Percentiles rank a stretch among this genome's conserved stretches.
These are phyloP conservation scores for Archivesica marissinica DNA, from an alignment of 1,140 invertebrate species.

Conservation along the genomic window DNA sequence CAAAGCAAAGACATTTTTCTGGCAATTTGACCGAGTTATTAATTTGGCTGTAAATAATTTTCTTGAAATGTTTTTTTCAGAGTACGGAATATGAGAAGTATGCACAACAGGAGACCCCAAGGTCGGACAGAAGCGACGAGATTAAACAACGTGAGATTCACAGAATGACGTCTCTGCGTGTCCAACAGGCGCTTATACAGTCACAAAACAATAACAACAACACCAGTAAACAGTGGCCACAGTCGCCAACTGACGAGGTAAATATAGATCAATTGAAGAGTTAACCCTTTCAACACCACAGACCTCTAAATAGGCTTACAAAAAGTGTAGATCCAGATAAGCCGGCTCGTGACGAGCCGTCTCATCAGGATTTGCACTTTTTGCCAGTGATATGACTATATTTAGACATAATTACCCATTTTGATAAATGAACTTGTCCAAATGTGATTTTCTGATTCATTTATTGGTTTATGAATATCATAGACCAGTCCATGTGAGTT, in stretches of 20 bases:
- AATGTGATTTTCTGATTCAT: too few relatives aligned
- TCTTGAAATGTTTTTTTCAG: background rate
- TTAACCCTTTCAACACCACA: too few relatives aligned
- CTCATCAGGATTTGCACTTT: too few relatives aligned
- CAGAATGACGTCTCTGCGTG: slow-evolving; percentile 67
- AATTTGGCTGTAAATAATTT: background rate
- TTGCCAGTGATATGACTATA: too few relatives aligned
- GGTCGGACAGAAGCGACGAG: slow-evolving; percentile 25
- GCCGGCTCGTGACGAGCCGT: too few relatives aligned
- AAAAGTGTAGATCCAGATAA: too few relatives aligned
- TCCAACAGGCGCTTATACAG: slow-evolving; percentile 67
- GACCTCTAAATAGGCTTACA: too few relatives aligned
- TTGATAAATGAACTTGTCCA: too few relatives aligned
- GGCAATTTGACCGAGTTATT: background rate
- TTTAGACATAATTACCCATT: too few relatives aligned
- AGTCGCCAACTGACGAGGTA: slow-evolving; percentile 57
- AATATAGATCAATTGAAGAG: slow-evolving; percentile 32
- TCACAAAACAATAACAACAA: slow-evolving; percentile 58
- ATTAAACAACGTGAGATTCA: slow-evolving; percentile 68
- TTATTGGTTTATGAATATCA: too few relatives aligned
- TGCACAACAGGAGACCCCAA: slow-evolving; percentile 12
- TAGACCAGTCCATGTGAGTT: too few relatives aligned
- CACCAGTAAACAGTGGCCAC: slow-evolving; percentile 60
- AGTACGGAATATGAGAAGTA: slow-evolving; percentile 45
- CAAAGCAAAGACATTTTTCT: background rate